These are phyloP conservation scores for Laticauda laticaudata DNA, from an alignment of 2,113 vertebrate species.

Conservation along the genomic window DNA sequence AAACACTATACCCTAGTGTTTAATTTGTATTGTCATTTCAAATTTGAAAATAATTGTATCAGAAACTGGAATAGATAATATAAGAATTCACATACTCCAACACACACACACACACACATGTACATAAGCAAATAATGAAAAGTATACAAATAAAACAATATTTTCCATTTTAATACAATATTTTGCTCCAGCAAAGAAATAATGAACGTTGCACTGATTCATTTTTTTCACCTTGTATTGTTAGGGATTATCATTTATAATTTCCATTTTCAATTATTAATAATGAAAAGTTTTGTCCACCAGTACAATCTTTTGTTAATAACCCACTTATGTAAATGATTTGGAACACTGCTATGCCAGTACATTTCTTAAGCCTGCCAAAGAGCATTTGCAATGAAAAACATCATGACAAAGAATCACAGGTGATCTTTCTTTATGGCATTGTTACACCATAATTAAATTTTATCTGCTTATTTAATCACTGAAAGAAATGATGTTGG, in stretches of 20 bases:
- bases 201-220: not conserved
- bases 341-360: slow-evolving; percentile 16
- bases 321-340: slow-evolving; percentile 10
- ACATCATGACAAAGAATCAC: not conserved
- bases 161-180: not conserved
- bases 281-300: not conserved
- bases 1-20: not conserved
- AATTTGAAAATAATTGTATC: not conserved
- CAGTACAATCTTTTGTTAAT: slow-evolving; percentile 8
- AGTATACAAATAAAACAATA: not conserved
- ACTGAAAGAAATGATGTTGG: not conserved
- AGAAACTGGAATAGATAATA: not conserved
- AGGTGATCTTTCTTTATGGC: not conserved
- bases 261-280: not conserved
- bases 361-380: slow-evolving; percentile 16
- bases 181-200: slow-evolving; percentile 5
- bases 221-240: not conserved
- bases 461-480: slow-evolving; percentile 22
- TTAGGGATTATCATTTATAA: slow-evolving; percentile 12
- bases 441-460: slow-evolving; percentile 24
- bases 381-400: slow-evolving; percentile 8
- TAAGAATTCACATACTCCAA: not conserved
- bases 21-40: not conserved
- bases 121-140: not conserved
- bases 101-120: not conserved